phyloP scores from a whole-genome alignment of 1,140 invertebrate genomes.

The Heliconius melpomene region DNA sequence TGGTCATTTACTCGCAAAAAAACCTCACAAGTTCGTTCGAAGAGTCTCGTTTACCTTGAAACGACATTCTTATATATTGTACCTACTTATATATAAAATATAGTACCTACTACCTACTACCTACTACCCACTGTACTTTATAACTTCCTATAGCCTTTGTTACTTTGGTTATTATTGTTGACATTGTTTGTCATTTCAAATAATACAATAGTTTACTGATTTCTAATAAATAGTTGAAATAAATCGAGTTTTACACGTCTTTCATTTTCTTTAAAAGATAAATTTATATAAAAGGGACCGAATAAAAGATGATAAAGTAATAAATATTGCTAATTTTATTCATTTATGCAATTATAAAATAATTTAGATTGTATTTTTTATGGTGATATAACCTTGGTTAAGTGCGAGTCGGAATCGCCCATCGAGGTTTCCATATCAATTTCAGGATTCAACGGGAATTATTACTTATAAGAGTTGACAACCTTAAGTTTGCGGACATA shows the following conservation, averaged over 20 bases:
- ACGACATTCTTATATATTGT: slow-evolving; percentile 48
- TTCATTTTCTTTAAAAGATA: background rate
- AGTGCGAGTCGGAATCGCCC: too few relatives aligned
- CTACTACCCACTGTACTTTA: background rate
- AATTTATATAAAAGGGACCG: too few relatives aligned
- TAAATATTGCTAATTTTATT: too few relatives aligned
- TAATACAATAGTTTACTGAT: background rate
- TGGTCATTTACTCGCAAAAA: slow-evolving; percentile 36
- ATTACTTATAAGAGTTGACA: too few relatives aligned
- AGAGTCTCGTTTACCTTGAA: slow-evolving; percentile 56
- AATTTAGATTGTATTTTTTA: too few relatives aligned
- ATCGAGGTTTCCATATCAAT: too few relatives aligned
- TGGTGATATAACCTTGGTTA: too few relatives aligned
- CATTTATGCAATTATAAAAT: too few relatives aligned
- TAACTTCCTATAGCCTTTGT: background rate
- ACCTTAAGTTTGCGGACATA: too few relatives aligned
- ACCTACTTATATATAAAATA: background rate
- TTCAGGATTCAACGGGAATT: too few relatives aligned
- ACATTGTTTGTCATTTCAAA: background rate
- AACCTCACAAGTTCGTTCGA: slow-evolving; percentile 48
- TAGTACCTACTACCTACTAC: background rate
- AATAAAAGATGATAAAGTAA: too few relatives aligned
- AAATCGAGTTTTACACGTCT: background rate
- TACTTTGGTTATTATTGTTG: background rate
- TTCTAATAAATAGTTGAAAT: background rate